Base-by-base conservation (phyloP, 1,140 invertebrate genomes). In the Brachionus rotundiformis region DNA sequence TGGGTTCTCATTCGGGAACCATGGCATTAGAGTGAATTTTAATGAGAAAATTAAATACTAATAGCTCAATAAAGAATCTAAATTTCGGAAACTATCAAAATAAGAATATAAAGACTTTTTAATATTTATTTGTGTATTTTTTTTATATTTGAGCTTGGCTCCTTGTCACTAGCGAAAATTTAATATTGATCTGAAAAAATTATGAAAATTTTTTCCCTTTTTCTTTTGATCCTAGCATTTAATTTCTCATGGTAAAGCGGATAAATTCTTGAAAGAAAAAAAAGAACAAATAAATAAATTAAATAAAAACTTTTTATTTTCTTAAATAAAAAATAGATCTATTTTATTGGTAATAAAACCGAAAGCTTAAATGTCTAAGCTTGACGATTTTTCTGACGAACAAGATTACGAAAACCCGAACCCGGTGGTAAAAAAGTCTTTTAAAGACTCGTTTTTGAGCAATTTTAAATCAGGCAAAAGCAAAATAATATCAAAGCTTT, bases 401-500 rank as follows among this genome's bases (percentile, higher is more conserved):
- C 29, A 33, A 5, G 63, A 68, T 33, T 33, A 19, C 16, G 63
- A 68, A 68, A 33, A 68, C 19, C 33, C 63, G 16, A 68, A 68
- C n/a, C 63, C 63, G 33, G 29, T 8, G 7, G 33, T 68, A 33
- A 68, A 68, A 68, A 68, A 68, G 33, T 68, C 63, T 4, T 36
- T 68, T 19, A 68, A 68, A 68, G 33, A 36, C 31, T 68, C 63
- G 27, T 68, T 68, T 68, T 68, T 68, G 19, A 68, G 63, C 31
- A 68, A 68, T 68, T 68, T 68, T 10, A 68, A 68, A 36, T 36
- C 27, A 33, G 33, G 31, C 31, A 68, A 68, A 68, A 68, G 33
- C 29, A 68, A 68, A 68, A 19, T 68, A 68, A 68, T 68, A 10
- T 68, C 63, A 19, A 68, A 68, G 33, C 29, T 68, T n/a, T 68